Conservation (phyloP, 2,888 invertebrate species). For the Agonum fuliginosum region DNA sequence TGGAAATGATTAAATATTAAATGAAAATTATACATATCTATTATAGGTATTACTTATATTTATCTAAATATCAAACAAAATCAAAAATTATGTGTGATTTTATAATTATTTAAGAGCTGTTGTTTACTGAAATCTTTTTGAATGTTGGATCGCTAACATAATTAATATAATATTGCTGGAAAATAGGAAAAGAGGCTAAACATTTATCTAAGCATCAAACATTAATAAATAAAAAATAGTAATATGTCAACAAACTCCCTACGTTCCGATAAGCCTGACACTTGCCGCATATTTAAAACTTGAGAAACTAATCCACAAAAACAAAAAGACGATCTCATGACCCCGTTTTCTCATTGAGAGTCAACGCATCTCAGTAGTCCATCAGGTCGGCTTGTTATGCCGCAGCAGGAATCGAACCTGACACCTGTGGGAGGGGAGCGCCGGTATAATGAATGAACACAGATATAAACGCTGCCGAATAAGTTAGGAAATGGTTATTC, state of each 20-base stretch:
- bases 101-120: too few relatives aligned
- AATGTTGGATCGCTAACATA: too few relatives aligned
- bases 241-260: background rate
- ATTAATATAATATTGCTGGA: too few relatives aligned
- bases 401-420: constrained; percentile 18
- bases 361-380: constrained; percentile 56
- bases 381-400: constrained; percentile 22
- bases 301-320: constrained; percentile 13
- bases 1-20: too few relatives aligned
- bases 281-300: constrained; percentile 9
- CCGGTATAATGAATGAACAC: constrained; percentile 53
- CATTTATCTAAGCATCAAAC: background rate
- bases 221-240: background rate
- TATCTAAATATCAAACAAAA: too few relatives aligned
- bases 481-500: constrained; percentile 49
- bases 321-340: constrained; percentile 50
- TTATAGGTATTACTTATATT: too few relatives aligned
- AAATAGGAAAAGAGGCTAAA: too few relatives aligned
- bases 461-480: constrained; percentile 50
- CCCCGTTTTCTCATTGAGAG: constrained; percentile 53
- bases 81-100: too few relatives aligned
- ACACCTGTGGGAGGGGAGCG: constrained; percentile 6
- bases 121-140: too few relatives aligned
- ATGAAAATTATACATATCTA: too few relatives aligned
- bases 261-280: constrained; percentile 12